Base-by-base conservation (phyloP, 2,888 invertebrate genomes). In the Poecilus cupreus region DNA sequence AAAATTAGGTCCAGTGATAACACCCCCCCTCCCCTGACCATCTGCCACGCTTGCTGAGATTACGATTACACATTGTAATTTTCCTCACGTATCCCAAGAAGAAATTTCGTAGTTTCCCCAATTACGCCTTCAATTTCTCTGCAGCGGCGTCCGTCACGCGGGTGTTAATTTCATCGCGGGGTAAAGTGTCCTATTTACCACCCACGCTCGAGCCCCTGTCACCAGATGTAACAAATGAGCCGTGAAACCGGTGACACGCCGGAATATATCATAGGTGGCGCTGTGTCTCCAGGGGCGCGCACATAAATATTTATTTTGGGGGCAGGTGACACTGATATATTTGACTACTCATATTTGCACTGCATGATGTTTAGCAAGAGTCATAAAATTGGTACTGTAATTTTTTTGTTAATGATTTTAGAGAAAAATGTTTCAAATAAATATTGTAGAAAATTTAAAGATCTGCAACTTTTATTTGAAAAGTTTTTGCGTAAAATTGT, bases 141-240 rank as follows among this genome's bases (percentile, higher is more conserved):
- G 18, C 64, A 68, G 37, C 37, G 64, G n/a, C 0, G 64, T 68
- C 22, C 60, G 60, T 60, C 60, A 68, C 37, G 3, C 10, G 13
- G 13, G 24, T 24, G 13, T 13, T 26, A 13, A 32, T 60, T 6
- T 13, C 24, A 60, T 43, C 22, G 32, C 4, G 13, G 46, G 46
- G 46, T 46, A 46, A 0, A 2, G 13, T n/a, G 8, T n/a, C 32
- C 24, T 26, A 26, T 26, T 26, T 32, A 13, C 60, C 60, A 13
- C 32, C 60, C 26, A 24, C 24, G 13, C 54, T 8, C 18, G 6
- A 26, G 32, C 26, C 26, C 64, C 16, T 68, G 37, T 39, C 64
- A 68, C 64, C 24, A 68, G 64, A 32, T 26, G 32, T 24, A 32
- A 68, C 64, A 68, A 68, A 68, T 68, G 64, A 68, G 13, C 64